Evolutionary conservation across 2,888 invertebrate genomes (phyloP).

Genomic region (Rotaria magnacalcarata): DNA sequence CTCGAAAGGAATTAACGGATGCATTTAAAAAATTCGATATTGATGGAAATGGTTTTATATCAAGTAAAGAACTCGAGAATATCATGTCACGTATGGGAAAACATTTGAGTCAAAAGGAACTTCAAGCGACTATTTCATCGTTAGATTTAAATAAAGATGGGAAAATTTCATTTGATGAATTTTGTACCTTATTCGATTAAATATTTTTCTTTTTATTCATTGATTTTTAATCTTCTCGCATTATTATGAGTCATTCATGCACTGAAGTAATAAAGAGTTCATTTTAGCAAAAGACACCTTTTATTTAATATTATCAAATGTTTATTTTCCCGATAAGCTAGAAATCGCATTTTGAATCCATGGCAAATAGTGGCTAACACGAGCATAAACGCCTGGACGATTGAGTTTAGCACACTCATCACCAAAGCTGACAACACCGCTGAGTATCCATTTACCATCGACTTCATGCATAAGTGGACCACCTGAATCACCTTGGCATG

Average conservation of each 20-base stretch:
- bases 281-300: too few relatives aligned
- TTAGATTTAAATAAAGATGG: conserved; percentile 41
- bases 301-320: too few relatives aligned
- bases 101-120: conserved; percentile 31
- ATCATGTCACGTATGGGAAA: conserved; percentile 40
- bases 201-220: too few relatives aligned
- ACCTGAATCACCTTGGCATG: conserved; percentile 29
- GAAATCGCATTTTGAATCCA: neutral
- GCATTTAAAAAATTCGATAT: conserved; percentile 44
- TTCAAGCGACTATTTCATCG: conserved; percentile 32
- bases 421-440: conserved; percentile 6
- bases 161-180: neutral
- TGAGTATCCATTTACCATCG: neutral
- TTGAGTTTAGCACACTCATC: neutral
- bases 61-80: conserved; percentile 21
- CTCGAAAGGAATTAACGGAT: conserved; percentile 17
- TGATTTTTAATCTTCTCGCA: too few relatives aligned
- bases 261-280: too few relatives aligned
- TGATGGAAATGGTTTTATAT: conserved; percentile 38
- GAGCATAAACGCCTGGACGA: conserved; percentile 6
- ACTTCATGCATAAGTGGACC: neutral
- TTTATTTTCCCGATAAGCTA: neutral
- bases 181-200: neutral
- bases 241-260: too few relatives aligned
- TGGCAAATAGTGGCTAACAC: conserved; percentile 17